Evolutionary conservation across 2,888 invertebrate genomes (phyloP).

Genomic region (Amphipyra berbera): DNA sequence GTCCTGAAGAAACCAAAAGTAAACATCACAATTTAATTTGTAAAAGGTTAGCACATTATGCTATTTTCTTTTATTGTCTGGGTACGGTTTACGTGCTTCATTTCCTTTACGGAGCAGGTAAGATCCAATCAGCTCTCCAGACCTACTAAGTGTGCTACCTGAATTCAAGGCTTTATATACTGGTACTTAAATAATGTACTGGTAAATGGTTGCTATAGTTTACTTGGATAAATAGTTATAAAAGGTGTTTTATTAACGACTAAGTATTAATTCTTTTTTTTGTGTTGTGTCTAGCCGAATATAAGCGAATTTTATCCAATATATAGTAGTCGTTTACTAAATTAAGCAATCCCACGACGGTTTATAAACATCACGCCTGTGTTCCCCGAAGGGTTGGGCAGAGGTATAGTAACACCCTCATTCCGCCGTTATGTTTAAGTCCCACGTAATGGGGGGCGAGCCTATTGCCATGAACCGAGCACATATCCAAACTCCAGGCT

Average conservation of each 20-base stretch:
- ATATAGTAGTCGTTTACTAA: too few species aligned
- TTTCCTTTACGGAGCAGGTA: conserved; percentile 50
- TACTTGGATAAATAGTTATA: neutral
- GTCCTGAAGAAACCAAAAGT: neutral
- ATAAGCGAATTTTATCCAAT: neutral
- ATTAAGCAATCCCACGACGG: too few species aligned
- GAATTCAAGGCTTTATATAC: conserved; percentile 26
- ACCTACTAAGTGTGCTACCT: conserved; percentile 18
- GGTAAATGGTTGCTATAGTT: conserved; percentile 6
- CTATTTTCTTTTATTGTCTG: conserved; percentile 46
- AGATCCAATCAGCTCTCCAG: conserved; percentile 40
- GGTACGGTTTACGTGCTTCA: conserved; percentile 51
- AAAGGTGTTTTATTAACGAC: neutral
- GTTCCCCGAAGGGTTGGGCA: too few species aligned
- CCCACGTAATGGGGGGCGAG: too few species aligned
- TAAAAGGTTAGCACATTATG: conserved; percentile 42
- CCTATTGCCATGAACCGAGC: too few species aligned
- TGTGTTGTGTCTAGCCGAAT: neutral
- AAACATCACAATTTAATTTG: conserved; percentile 47
- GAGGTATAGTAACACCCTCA: too few species aligned
- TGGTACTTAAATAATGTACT: conserved; percentile 33
- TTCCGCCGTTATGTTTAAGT: too few species aligned
- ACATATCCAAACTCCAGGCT: too few species aligned
- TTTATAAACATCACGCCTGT: too few species aligned
- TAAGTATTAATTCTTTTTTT: neutral